phyloP scores from a whole-genome alignment of 2,113 vertebrate species.

The Pterophyllum scalare region DNA sequence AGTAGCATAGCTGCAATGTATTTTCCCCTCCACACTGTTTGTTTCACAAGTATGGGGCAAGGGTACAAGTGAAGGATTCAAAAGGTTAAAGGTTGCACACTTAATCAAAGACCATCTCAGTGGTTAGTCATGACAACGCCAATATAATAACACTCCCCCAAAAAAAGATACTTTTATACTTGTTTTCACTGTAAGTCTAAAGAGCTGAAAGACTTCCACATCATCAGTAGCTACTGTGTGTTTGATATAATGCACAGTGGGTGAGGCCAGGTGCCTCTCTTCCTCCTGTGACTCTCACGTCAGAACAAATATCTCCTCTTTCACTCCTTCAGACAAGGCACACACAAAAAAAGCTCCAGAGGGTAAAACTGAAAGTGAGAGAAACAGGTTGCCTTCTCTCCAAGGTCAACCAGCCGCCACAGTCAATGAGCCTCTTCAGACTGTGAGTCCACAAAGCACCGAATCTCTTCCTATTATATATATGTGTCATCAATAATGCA shows the following conservation, averaged over 20 bases:
- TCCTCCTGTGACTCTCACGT: slow-evolving; percentile 21
- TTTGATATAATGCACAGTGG: background rate
- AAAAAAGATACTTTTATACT: background rate
- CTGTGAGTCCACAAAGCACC: slow-evolving; percentile 55
- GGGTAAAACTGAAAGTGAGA: slow-evolving; percentile 52
- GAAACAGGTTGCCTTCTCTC: slow-evolving; percentile 56
- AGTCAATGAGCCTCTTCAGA: slow-evolving; percentile 64
- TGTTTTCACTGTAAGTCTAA: slow-evolving; percentile 7
- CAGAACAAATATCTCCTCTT: slow-evolving; percentile 40
- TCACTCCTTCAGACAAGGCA: slow-evolving; percentile 29
- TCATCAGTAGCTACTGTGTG: slow-evolving; percentile 16
- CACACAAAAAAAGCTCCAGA: slow-evolving; percentile 17
- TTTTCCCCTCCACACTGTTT: background rate
- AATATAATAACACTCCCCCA: background rate
- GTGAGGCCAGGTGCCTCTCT: slow-evolving; percentile 33
- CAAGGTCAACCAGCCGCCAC: slow-evolving; percentile 74
- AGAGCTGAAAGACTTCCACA: slow-evolving; percentile 8
- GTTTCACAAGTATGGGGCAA: background rate
- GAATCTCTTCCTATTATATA: slow-evolving; percentile 33
- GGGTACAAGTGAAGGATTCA: background rate
- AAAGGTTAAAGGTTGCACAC: background rate
- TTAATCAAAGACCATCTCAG: background rate
- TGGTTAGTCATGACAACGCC: background rate
- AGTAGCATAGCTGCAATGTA: too few relatives aligned
- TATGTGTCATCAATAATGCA: slow-evolving; percentile 29